phyloP scores from a whole-genome alignment of 2,113 vertebrate species.

The Urocolius indicus region DNA sequence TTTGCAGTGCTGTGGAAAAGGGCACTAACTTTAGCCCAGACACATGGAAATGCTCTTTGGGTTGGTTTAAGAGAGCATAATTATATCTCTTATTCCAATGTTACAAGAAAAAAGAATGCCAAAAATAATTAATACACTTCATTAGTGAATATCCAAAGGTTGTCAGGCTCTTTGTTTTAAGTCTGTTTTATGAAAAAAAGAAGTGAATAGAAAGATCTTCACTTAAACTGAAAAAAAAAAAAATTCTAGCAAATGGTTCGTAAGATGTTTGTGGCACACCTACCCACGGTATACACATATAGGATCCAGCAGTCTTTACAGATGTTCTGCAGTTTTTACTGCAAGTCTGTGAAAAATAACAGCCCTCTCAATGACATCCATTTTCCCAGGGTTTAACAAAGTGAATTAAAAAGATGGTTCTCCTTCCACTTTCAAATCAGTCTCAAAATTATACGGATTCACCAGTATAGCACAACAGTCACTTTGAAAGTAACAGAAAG shows the following conservation, averaged over 20 bases:
- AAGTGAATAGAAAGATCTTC: neutral
- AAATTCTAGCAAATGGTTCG: neutral
- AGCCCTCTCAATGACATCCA: neutral
- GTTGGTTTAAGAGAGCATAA: neutral
- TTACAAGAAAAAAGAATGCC: neutral
- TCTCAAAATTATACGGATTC: neutral
- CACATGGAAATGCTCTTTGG: neutral
- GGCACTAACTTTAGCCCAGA: neutral
- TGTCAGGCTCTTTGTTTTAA: neutral
- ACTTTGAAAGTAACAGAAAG: neutral
- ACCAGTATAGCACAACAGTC: neutral
- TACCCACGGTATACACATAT: rapidly evolving
- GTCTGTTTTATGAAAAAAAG: neutral
- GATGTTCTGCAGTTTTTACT: neutral
- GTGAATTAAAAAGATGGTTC: neutral
- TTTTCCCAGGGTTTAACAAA: slow-evolving; percentile 10
- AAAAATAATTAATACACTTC: neutral
- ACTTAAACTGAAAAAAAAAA: neutral
- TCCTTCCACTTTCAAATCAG: neutral
- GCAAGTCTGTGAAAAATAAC: neutral
- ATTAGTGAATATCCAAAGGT: neutral
- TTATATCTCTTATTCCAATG: neutral
- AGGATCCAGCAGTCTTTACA: neutral
- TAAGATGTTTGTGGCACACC: neutral
- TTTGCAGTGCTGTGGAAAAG: neutral